Conservation (phyloP, 2,113 vertebrate species). For the Cromileptes altivelis region DNA sequence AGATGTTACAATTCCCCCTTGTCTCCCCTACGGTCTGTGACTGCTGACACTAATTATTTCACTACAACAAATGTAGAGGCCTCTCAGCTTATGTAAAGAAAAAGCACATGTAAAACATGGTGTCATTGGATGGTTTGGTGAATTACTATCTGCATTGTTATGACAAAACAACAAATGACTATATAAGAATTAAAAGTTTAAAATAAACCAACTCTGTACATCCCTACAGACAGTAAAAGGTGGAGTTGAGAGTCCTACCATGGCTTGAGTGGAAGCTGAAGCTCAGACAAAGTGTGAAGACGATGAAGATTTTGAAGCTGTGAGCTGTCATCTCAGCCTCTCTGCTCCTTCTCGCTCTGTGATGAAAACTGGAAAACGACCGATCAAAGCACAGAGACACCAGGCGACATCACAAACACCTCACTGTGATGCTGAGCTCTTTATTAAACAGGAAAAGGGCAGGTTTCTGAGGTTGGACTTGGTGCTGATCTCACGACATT, state of each 20-base stretch:
- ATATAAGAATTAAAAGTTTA: not conserved
- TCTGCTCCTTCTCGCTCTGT: not conserved
- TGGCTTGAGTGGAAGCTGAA: not conserved
- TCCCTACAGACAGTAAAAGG: no score
- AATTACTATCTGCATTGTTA: not conserved
- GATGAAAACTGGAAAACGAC: not conserved
- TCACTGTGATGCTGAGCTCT: not conserved
- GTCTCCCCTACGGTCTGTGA: not conserved
- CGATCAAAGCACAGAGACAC: not conserved
- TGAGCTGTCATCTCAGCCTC: constrained; percentile 4
- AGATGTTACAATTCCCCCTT: no score
- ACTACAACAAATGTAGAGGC: not conserved
- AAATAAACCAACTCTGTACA: not conserved
- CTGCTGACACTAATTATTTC: not conserved
- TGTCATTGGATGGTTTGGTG: not conserved
- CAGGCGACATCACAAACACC: not conserved
- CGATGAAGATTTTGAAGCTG: constrained; percentile 19
- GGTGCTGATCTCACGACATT: not conserved
- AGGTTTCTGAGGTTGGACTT: not conserved
- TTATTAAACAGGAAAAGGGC: not conserved
- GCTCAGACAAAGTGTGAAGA: constrained; percentile 2
- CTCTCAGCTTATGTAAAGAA: not conserved
- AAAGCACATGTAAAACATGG: not conserved
- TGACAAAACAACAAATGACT: not conserved
- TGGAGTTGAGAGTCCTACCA: constrained; percentile 42